Conservation (phyloP, 1,140 invertebrate species). For the Drosophila subobscura region DNA sequence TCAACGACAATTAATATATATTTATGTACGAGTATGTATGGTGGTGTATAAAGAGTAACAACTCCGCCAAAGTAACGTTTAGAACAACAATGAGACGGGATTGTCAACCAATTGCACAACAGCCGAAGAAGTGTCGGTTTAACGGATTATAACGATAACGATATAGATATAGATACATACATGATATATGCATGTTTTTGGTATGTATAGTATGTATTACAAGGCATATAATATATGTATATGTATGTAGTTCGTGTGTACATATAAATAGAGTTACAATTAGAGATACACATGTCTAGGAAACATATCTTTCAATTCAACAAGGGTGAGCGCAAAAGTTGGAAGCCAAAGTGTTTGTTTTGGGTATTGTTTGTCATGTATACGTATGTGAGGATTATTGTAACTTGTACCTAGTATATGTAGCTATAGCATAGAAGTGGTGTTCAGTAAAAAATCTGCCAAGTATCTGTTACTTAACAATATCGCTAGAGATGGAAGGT, state of each 20-base stretch:
- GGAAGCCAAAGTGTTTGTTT: constrained; percentile 62
- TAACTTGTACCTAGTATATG: constrained; percentile 20
- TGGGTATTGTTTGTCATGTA: constrained; percentile 28
- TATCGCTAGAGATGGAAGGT: constrained; percentile 23
- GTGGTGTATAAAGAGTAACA: constrained; percentile 23
- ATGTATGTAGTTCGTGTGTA: constrained; percentile 10
- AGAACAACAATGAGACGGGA: constrained; percentile 65
- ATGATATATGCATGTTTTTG: constrained; percentile 11
- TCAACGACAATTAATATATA: constrained; percentile 61
- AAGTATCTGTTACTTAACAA: constrained; percentile 45
- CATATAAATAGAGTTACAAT: constrained; percentile 37
- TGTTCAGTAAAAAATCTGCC: constrained; percentile 76
- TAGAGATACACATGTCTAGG: constrained; percentile 46
- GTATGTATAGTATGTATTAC: constrained; percentile 47
- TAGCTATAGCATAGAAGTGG: constrained; percentile 50
- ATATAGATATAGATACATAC: constrained; percentile 34
- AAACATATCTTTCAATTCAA: constrained; percentile 40
- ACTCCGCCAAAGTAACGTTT: constrained; percentile 60
- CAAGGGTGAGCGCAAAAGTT: constrained; percentile 68
- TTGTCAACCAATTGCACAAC: constrained; percentile 64
- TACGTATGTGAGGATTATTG: constrained; percentile 27
- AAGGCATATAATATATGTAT: constrained; percentile 45
- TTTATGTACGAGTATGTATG: no score
- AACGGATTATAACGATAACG: constrained; percentile 41
- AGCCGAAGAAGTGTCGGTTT: constrained; percentile 53